A percentile compares a stretch with the other conserved stretches of the same genome.
Conservation (phyloP, 2,888 invertebrate species). For the Drosophila testacea region DNA sequence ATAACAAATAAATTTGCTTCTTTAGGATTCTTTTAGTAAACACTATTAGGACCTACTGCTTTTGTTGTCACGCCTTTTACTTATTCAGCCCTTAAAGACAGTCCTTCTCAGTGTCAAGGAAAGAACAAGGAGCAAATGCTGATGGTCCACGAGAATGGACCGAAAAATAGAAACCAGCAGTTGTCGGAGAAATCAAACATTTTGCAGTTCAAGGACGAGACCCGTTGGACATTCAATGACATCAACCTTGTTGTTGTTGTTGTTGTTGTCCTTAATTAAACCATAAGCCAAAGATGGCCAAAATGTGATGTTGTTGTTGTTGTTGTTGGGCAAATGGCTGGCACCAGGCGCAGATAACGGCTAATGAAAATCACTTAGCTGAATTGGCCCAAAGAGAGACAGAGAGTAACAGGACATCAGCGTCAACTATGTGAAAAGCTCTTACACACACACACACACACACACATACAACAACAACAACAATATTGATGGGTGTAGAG, state of each 20-base stretch:
- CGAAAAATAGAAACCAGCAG: not conserved
- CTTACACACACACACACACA: constrained; percentile 9
- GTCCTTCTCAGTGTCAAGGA: not conserved
- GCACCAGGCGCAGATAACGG: constrained; percentile 63
- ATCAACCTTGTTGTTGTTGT: not conserved
- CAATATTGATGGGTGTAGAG: not conserved
- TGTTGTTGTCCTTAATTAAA: constrained; percentile 66
- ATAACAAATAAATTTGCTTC: too few relatives aligned
- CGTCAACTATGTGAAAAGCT: constrained; percentile 64
- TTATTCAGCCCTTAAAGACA: not conserved
- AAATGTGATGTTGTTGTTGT: constrained; percentile 20
- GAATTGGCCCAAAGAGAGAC: constrained; percentile 58
- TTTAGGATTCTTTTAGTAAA: too few relatives aligned
- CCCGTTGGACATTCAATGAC: constrained; percentile 13
- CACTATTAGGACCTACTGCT: not conserved
- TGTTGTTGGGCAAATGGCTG: constrained; percentile 32
- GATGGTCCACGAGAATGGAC: not conserved
- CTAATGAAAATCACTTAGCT: constrained; percentile 75
- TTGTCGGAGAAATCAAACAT: constrained; percentile 11
- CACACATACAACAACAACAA: constrained; percentile 3
- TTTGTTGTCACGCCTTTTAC: not conserved
- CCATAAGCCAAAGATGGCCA: constrained; percentile 62
- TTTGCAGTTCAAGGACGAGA: constrained; percentile 28
- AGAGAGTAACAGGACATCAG: constrained; percentile 48
- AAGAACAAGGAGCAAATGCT: constrained; percentile 6